Evolutionary conservation across 2,888 invertebrate species (phyloP), one percentile per base, ranked within the genome.

Genomic region (Heteromurus nitidus): DNA sequence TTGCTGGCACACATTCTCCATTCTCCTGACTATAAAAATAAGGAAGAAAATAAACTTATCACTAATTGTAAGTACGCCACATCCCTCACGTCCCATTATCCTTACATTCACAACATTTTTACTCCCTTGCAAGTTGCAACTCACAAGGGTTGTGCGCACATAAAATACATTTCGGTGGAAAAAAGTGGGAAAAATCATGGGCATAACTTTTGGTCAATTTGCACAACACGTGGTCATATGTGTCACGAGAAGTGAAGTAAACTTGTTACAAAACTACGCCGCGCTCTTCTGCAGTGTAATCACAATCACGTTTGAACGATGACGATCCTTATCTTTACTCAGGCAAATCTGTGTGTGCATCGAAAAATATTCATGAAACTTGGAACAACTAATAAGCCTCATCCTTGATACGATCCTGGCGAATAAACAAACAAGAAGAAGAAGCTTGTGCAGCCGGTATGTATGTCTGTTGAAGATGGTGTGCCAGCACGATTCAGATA

Each of bases 211-310:
- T 62, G 30, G 62, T 24, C 31, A 62, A 77, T 77, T 77, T 77
- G 76, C 69, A 50, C 60, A 77, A 30, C 76, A 77, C 76, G 76
- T 77, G 76, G 76, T 77, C 50, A 77, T 60, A 47, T 60, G 62
- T 69, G 69, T 77, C 76, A 77, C 76, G 76, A 77, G 64, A 47
- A 62, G 9, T 36, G 50, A 62, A 16, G 36, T 74, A 74, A 53
- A 31, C 60, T 62, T 72, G 44, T 60, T 60, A 36, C 36, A 22
- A 70, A 65, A 42, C 44, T 22, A 13, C 42, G 24, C 44, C 3
- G 9, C 20, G 42, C 11, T 28, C 3, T 64, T 28, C 3, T 64
- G n/a, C 42, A n/a, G n/a, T n/a, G n/a, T n/a, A n/a, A n/a, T n/a
- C 13, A 20, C 16, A 44, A 65, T 44, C 44, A 65, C 65, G 65